These are phyloP conservation scores for Anguilla obscura DNA, from an alignment of 2,797 vertebrate species.

Conservation along the genomic window DNA sequence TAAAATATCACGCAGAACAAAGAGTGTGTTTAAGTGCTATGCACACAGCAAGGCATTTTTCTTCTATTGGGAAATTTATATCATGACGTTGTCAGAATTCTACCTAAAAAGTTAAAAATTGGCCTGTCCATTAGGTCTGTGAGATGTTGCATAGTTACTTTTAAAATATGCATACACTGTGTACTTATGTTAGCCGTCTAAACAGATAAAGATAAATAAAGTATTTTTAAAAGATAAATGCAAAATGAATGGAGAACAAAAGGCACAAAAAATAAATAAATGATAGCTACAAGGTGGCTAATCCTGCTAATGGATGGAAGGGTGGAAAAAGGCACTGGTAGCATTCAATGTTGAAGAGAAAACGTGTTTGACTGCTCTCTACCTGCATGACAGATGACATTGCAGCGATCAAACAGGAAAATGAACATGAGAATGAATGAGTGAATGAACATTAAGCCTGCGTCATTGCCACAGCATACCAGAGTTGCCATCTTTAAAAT, in stretches of 20 bases:
- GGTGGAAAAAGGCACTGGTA: neutral
- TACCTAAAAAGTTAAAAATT: neutral
- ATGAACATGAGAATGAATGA: neutral
- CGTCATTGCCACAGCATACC: neutral
- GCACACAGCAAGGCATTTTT: neutral
- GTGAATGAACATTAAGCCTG: neutral
- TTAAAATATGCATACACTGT: neutral
- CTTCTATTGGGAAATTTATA: neutral
- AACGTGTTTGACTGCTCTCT: neutral
- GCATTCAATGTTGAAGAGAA: neutral
- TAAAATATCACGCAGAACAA: neutral
- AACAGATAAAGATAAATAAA: too few relatives aligned
- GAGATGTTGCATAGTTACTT: neutral
- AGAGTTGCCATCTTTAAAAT: neutral
- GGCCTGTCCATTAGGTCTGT: neutral
- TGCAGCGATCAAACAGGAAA: neutral
- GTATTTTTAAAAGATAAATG: neutral
- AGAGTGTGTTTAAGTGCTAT: neutral
- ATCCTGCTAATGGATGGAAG: neutral
- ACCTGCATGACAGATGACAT: neutral
- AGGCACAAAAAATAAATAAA: neutral
- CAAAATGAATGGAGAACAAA: neutral
- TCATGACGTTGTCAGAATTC: neutral
- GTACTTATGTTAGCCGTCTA: too few relatives aligned
- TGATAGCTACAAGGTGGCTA: neutral